Base-by-base conservation (phyloP, 2,888 invertebrate species). In the Leptinotarsa haldemani region DNA sequence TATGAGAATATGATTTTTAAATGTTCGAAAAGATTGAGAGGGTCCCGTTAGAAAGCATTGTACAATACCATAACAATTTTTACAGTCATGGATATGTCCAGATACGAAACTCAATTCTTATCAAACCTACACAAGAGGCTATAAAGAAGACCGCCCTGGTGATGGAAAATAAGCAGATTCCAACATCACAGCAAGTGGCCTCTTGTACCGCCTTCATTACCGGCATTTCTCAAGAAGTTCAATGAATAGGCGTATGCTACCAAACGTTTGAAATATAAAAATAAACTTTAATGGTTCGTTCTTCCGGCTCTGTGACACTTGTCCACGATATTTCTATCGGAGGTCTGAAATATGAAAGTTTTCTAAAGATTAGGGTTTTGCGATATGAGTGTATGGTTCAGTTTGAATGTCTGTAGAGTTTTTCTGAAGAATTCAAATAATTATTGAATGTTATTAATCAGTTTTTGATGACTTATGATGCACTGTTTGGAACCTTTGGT, bases 241-340 rank as follows among this genome's bases (percentile, higher is more conserved):
- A 74, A 74, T 71, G 70, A 70, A 68, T 71, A 56, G 71, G 69
- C 69, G 66, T 65, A 69, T 72, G 53, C 69, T 70, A 68, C 65
- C 71, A 72, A 77, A 71, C 58, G 69, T 74, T 72, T 69, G 25
- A 69, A 65, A 67, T 71, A 70, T 75, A 76, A 78, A 76, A 78
- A 76, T 76, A 74, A 71, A 65, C 69, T 69, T 75, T 75, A 77
- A 78, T 70, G 68, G 73, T 68, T 66, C 18, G 61, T 70, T 65
- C 74, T 76, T 78, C 77, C 78, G 76, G 69, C 73, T 58, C 65
- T 64, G 69, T 13, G 70, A 65, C 67, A 74, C 64, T 71, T 68
- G 71, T 71, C 73, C 74, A 22, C 56, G 74, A 77, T 77, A 77
- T 73, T 50, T 69, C 58, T 70, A 40, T 65, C 69, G 58, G 46